These are phyloP conservation scores for Strongylocentrotus purpuratus DNA, from an alignment of 35 echinoderm and acorn worm species.

Conservation along the genomic window DNA sequence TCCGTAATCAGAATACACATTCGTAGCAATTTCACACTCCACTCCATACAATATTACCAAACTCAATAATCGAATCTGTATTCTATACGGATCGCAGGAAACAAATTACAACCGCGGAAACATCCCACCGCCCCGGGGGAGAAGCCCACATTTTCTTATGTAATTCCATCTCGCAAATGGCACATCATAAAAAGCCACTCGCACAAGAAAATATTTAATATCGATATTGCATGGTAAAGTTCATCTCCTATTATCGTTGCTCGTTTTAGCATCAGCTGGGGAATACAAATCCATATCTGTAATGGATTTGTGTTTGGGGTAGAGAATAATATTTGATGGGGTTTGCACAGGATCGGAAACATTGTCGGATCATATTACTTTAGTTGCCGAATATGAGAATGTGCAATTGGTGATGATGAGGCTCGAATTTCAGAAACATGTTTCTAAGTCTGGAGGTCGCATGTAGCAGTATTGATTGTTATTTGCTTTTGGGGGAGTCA, in stretches of 20 bases:
- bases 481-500: background rate
- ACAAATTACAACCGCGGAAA: background rate
- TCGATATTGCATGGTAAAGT: background rate
- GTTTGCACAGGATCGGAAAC: background rate
- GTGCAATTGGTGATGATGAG: background rate
- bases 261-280: background rate
- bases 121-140: background rate
- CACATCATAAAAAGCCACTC: background rate
- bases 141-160: background rate
- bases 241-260: background rate
- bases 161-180: background rate
- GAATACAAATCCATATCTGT: background rate
- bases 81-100: background rate
- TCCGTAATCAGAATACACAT: background rate
- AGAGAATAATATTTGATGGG: background rate
- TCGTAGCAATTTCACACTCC: background rate
- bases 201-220: background rate
- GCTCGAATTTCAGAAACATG: background rate
- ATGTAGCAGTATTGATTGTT: background rate
- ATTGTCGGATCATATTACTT: background rate
- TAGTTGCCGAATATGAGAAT: background rate
- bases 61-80: background rate
- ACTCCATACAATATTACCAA: background rate
- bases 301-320: background rate
- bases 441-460: background rate